Evolutionary conservation across 2,113 vertebrate species (phyloP).

Genomic region (Antechinus stuartii): DNA sequence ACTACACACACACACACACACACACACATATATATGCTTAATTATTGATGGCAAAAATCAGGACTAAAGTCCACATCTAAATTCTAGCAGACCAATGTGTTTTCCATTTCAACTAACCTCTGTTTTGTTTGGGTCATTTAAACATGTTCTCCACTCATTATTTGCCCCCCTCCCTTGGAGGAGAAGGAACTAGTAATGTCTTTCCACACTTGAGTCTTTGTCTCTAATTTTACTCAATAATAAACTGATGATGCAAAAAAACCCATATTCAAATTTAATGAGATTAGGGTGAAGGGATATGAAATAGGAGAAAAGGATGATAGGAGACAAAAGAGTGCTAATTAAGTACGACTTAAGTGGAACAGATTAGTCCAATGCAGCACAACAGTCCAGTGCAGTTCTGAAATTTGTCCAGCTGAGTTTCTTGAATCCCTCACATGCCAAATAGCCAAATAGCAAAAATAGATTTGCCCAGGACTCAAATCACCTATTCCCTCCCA

Average conservation of each 20-base stretch:
- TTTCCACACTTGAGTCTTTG: not conserved
- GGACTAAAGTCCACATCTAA: not conserved
- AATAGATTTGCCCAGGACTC: not conserved
- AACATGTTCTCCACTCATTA: not conserved
- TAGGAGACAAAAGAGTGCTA: not conserved
- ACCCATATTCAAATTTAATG: not conserved
- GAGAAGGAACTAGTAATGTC: not conserved
- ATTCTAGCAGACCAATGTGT: not conserved
- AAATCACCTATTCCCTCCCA: not conserved
- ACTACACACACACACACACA: not conserved
- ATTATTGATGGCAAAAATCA: not conserved
- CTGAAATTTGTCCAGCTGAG: not conserved
- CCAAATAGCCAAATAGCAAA: not conserved
- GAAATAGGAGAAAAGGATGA: not conserved
- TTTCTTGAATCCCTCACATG: not conserved
- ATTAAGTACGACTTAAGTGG: not conserved
- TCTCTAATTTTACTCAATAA: not conserved
- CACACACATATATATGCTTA: not conserved
- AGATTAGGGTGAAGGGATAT: not conserved
- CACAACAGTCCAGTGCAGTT: not conserved
- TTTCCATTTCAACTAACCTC: not conserved
- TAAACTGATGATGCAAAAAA: not conserved
- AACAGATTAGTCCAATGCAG: not conserved
- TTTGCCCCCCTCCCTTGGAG: not conserved
- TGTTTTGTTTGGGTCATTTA: not conserved